A percentile compares a stretch with the other conserved stretches of the same genome.
Conservation (phyloP, 1,140 invertebrate genomes). For the Pectinophora gossypiella region DNA sequence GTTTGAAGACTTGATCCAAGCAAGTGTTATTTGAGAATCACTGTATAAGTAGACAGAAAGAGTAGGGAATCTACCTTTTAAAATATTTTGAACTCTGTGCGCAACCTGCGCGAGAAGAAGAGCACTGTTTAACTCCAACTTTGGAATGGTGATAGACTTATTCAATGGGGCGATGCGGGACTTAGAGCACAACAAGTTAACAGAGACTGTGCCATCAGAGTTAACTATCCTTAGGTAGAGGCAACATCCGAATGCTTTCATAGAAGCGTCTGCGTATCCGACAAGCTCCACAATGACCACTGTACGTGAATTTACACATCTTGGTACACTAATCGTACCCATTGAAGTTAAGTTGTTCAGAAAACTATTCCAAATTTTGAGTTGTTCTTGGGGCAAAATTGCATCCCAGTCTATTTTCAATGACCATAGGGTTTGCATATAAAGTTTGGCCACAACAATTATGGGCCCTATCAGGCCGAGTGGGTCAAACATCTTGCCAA, state of each 20-base stretch:
- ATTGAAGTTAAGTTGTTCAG: slow-evolving; percentile 4
- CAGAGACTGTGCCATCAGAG: not conserved
- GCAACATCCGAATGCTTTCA: slow-evolving; percentile 29
- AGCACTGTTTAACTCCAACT: slow-evolving; percentile 39
- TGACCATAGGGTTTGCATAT: slow-evolving; percentile 11
- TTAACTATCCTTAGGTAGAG: slow-evolving; percentile 23
- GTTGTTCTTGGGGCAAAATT: not conserved
- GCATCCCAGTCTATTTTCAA: slow-evolving; percentile 5
- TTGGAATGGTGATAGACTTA: slow-evolving; percentile 20
- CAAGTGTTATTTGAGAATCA: slow-evolving; percentile 46
- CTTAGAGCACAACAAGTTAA: slow-evolving; percentile 27
- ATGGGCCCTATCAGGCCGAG: slow-evolving; percentile 9
- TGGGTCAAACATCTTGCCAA: slow-evolving; percentile 9
- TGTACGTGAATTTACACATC: not conserved
- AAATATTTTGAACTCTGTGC: slow-evolving; percentile 1
- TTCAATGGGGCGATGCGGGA: slow-evolving; percentile 34
- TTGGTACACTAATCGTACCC: not conserved
- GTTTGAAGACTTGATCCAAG: slow-evolving; percentile 36
- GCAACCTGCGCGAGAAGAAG: no score
- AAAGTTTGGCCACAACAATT: no score
- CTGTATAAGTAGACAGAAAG: slow-evolving; percentile 16
- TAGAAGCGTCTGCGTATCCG: slow-evolving; percentile 7
- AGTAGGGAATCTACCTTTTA: not conserved
- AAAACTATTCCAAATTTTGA: slow-evolving; percentile 2
- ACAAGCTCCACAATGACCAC: not conserved